These are phyloP conservation scores for Cosmorhoe ocellata DNA, from an alignment of 2,888 invertebrate species.

Conservation along the genomic window DNA sequence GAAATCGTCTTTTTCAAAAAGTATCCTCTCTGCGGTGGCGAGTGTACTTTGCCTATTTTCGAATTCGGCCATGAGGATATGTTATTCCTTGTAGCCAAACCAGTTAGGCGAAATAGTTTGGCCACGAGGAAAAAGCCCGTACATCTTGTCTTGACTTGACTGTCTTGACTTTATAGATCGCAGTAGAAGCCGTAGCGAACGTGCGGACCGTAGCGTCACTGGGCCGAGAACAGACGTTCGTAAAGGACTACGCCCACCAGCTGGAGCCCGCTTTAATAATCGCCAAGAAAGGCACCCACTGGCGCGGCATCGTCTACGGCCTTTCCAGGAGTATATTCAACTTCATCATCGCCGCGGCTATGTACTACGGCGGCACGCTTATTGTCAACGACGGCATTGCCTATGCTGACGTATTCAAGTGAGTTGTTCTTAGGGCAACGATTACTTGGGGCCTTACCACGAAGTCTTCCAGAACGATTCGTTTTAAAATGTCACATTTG, in stretches of 20 bases:
- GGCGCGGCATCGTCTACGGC: conserved; percentile 86
- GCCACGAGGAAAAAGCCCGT: no score
- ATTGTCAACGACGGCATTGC: conserved; percentile 81
- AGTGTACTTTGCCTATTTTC: no score
- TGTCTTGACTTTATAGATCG: conserved; percentile 83
- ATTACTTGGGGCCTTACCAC: no score
- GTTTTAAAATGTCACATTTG: no score
- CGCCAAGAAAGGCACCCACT: conserved; percentile 84
- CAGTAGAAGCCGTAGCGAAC: conserved; percentile 90
- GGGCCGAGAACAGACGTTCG: conserved; percentile 87
- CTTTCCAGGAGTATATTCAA: conserved; percentile 88
- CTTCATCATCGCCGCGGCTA: conserved; percentile 87
- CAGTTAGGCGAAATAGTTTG: no score
- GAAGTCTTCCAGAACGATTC: no score
- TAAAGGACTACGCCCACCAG: conserved; percentile 82
- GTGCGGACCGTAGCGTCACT: conserved; percentile 90
- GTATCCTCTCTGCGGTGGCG: no score
- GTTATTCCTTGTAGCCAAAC: no score
- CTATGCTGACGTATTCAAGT: conserved; percentile 87
- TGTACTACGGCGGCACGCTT: conserved; percentile 88
- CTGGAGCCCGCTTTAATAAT: conserved; percentile 83
- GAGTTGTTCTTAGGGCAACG: conserved; percentile 43
- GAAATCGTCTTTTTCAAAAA: no score
- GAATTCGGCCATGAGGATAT: no score
- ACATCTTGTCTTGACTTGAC: no score